These are phyloP conservation scores for Folsomia manolachei DNA, from an alignment of 2,888 invertebrate genomes.

Conservation along the genomic window DNA sequence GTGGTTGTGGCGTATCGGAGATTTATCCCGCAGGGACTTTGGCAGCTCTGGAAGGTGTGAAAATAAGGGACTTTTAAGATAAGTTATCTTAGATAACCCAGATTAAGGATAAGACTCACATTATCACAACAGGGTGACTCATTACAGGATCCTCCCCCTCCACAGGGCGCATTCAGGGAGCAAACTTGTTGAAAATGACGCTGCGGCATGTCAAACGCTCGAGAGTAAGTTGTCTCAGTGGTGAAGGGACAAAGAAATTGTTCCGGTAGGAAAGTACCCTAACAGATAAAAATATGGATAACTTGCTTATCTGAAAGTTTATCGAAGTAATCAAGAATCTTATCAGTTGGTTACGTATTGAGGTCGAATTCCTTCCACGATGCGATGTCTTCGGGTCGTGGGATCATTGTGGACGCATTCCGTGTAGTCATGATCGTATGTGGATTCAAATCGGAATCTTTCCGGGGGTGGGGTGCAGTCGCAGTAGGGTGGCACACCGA, in stretches of 20 bases:
- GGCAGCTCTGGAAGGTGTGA: conserved; percentile 29
- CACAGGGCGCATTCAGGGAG: conserved; percentile 38
- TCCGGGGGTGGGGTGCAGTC: conserved; percentile 43
- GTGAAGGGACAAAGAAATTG: conserved; percentile 47
- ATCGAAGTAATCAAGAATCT: neutral
- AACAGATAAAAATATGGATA: neutral
- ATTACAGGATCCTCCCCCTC: conserved; percentile 45
- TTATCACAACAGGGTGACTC: conserved; percentile 33
- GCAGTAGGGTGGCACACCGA: conserved; percentile 38
- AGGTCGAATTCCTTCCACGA: conserved; percentile 43
- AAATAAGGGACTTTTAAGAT: no score
- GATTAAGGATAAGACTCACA: conserved; percentile 22
- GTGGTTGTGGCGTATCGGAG: conserved; percentile 29
- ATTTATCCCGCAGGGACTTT: conserved; percentile 41
- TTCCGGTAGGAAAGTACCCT: conserved; percentile 40
- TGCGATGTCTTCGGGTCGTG: conserved; percentile 28
- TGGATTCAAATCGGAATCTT: conserved; percentile 47
- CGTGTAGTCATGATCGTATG: conserved; percentile 45
- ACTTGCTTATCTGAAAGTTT: neutral
- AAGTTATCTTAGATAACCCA: neutral
- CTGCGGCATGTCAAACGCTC: conserved; percentile 48
- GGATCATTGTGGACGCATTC: conserved; percentile 36
- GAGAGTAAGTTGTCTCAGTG: conserved; percentile 46
- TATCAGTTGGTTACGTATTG: no score
- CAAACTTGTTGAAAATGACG: conserved; percentile 37